Evolutionary conservation across 2,113 vertebrate genomes (phyloP).

Genomic region (Hippocampus zosterae): DNA sequence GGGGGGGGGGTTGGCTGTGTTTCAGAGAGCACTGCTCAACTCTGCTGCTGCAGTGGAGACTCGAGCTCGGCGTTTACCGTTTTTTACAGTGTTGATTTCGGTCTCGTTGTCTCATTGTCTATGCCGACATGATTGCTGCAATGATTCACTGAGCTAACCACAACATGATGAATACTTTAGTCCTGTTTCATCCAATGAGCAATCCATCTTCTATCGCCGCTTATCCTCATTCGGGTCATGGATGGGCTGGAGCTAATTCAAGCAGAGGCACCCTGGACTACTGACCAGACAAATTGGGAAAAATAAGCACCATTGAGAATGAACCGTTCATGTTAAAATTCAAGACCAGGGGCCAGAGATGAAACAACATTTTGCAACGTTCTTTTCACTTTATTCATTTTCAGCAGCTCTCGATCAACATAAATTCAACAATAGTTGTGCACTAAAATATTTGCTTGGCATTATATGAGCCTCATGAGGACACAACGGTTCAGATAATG

Average conservation of each 20-base stretch:
- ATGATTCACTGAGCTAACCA: neutral
- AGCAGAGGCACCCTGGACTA: neutral
- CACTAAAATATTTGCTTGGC: too few relatives aligned
- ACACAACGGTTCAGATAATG: too few relatives aligned
- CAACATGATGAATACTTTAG: neutral
- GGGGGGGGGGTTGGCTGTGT: constrained; percentile 9
- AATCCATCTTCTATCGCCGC: neutral
- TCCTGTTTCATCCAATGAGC: neutral
- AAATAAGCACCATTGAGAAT: neutral
- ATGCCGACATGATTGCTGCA: neutral
- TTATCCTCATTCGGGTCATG: neutral
- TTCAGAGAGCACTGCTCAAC: constrained; percentile 31
- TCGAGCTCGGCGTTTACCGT: neutral
- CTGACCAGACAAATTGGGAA: neutral
- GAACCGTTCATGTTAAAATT: too few relatives aligned
- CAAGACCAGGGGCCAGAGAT: too few relatives aligned
- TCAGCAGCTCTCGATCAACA: too few relatives aligned
- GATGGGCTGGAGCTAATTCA: neutral
- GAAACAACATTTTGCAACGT: too few relatives aligned
- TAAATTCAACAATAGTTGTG: too few relatives aligned
- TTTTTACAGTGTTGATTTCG: neutral
- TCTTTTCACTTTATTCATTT: too few relatives aligned
- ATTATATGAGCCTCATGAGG: too few relatives aligned
- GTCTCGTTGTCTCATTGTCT: neutral
- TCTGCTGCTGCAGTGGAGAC: constrained; percentile 28